Evolutionary conservation across 2,888 invertebrate species (phyloP), one percentile per base, ranked within the genome.

Genomic region (Torymus texanus): DNA sequence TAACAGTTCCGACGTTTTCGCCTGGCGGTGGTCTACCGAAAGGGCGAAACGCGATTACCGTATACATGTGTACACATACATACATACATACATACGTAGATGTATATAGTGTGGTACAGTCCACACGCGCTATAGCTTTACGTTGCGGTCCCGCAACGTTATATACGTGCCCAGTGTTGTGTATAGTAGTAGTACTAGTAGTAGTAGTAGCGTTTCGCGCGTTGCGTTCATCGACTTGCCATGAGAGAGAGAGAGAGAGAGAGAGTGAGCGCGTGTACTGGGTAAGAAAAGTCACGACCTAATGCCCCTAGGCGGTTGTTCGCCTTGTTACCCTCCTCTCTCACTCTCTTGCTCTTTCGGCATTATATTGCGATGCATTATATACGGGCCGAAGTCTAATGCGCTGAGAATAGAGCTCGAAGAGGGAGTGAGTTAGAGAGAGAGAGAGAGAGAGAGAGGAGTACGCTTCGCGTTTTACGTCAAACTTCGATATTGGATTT

Each of bases 1-100:
- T 72, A 72, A 56, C 62, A 62, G 68, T 73, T 56, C 62, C 78
- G 72, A 73, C 62, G 67, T 62, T 62, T 59, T 41, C 51, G 0
- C 58, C 58, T 8, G 5, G 13, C 50, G 55, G 73, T 18, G 71
- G 63, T 78, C 67, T 62, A 76, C 70, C 53, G 24, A 58, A 55
- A 58, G 71, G 51, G 14, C 29, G 50, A 65, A 70, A 71, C 51
- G 53, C 29, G 67, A 67, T 67, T 75, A 75, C 58, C 51, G 13
- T 59, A 12, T 16, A 41, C 41, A 8, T 8, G 41, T 21, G 14
- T 3, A 12, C 4, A 8, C 58, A 12, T 16, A 21, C 21, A 21
- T 21, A 21, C 18, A 10, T 41, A 53, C 14, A 29, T 62, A 16
- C 4, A 13, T 16, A 21, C 1, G 67, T 53, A 3, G 1, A 0